Conservation (phyloP, 2,113 vertebrate genomes). For the Genyomyrus donnyi region DNA sequence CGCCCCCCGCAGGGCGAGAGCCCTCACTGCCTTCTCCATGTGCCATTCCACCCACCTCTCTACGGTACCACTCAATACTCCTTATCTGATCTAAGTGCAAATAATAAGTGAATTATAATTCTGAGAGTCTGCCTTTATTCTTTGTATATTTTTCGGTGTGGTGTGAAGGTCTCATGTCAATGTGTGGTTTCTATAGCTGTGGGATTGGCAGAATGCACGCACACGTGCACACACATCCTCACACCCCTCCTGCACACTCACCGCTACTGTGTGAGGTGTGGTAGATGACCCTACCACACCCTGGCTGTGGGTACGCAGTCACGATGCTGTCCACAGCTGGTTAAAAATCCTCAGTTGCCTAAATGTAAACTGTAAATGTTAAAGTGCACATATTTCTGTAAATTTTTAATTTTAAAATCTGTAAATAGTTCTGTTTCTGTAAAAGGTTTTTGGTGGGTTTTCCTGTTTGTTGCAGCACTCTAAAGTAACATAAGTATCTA, state of each 20-base stretch:
- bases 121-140: neutral
- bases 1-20: neutral
- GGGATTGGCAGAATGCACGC: neutral
- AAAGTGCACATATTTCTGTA: neutral
- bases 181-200: neutral
- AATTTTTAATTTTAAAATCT: no score
- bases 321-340: neutral
- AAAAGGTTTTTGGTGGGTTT: neutral
- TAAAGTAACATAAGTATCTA: neutral
- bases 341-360: neutral
- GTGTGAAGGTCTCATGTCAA: neutral
- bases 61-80: neutral
- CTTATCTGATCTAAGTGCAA: neutral
- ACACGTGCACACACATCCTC: neutral
- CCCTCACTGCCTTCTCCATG: neutral
- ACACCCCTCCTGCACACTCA: neutral
- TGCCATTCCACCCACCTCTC: neutral
- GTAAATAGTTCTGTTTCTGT: neutral
- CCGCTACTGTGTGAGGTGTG: neutral
- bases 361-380: neutral
- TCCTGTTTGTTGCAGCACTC: neutral
- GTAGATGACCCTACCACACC: neutral
- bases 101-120: neutral
- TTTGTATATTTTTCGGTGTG: neutral
- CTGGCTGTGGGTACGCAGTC: neutral